Conservation (phyloP, 1,140 invertebrate species). For the Diorhabda elongata region DNA sequence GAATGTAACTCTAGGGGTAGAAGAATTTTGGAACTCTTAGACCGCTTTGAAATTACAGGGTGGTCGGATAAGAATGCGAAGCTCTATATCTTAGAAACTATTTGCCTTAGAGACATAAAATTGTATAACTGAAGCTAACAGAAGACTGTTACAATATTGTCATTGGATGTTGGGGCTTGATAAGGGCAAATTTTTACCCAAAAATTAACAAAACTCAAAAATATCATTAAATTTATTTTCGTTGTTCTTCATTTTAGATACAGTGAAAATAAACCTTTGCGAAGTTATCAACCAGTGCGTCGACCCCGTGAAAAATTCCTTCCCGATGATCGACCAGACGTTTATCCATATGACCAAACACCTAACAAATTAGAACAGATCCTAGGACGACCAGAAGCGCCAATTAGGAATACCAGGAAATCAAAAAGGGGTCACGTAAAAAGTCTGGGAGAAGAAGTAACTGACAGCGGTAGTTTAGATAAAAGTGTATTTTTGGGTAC, state of each 20-base stretch:
- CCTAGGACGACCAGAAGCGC: slow-evolving; percentile 43
- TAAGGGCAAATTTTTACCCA: too few relatives aligned
- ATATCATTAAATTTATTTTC: background rate
- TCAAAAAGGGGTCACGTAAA: slow-evolving; percentile 41
- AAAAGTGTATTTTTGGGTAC: slow-evolving; percentile 43
- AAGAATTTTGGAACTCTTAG: too few relatives aligned
- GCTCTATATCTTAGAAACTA: too few relatives aligned
- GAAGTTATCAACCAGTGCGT: slow-evolving; percentile 19
- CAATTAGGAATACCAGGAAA: slow-evolving; percentile 35
- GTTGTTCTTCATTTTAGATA: slow-evolving; percentile 5
- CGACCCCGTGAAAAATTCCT: slow-evolving; percentile 19
- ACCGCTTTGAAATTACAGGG: too few relatives aligned
- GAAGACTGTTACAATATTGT: too few relatives aligned
- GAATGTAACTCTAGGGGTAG: too few relatives aligned
- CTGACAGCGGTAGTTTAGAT: slow-evolving; percentile 35
- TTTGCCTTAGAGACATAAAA: too few relatives aligned
- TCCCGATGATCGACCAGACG: slow-evolving; percentile 31
- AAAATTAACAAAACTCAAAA: too few relatives aligned
- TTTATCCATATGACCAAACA: slow-evolving; percentile 37
- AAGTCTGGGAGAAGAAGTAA: slow-evolving; percentile 47
- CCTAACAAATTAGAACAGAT: slow-evolving; percentile 44
- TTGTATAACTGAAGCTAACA: too few relatives aligned
- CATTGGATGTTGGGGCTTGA: too few relatives aligned
- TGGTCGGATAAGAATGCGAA: too few relatives aligned
- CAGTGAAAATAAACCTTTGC: slow-evolving; percentile 4